Base-by-base conservation (phyloP, 1,140 invertebrate species). In the Pomacea maculata region DNA sequence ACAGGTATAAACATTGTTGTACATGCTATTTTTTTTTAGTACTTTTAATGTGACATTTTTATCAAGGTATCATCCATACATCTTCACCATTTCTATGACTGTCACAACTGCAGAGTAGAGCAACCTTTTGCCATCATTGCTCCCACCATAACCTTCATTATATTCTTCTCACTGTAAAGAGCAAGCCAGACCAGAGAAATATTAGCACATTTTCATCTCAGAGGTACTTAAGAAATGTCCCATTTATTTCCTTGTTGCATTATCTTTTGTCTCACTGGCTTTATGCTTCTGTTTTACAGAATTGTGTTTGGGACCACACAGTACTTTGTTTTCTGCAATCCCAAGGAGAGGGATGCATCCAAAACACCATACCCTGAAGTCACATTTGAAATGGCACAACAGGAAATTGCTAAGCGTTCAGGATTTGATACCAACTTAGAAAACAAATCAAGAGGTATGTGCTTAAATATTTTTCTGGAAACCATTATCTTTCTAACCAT, bases 231-330 rank as follows among this genome's bases (percentile, higher is more conserved):
- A 77, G 15, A 15, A 78, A 34, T 63, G 15, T 34, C 15, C 19
- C 34, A 67, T 54, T 61, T 61, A 61, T 61, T 61, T 61, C 4
- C 11, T 61, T 17, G 11, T 61, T 11, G 57, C 57, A 14, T 61
- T 17, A 61, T 14, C 57, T 14, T 1, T 3, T 61, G 57, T 61
- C 15, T 61, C 15, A 61, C 15, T 17, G 11, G 57, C 15, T 61
- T 61, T 2, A 61, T 61, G 57, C 11, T 61, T 61, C 57, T 61
- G 76, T 71, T 79, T 80, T 86, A 65, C 81, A 93, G 93, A 86
- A 83, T 94, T 11, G 85, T 93, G 72, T 94, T 94, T 86, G 93
- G 94, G 11, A 92, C 92, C 57, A 94, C 93, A 17, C 93, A 94
- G 84, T 89, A 94, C 67, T 94, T 93, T 90, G 91, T 94, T 3